Conservation (phyloP, 2,797 vertebrate genomes). For the Microcaecilia unicolor region DNA sequence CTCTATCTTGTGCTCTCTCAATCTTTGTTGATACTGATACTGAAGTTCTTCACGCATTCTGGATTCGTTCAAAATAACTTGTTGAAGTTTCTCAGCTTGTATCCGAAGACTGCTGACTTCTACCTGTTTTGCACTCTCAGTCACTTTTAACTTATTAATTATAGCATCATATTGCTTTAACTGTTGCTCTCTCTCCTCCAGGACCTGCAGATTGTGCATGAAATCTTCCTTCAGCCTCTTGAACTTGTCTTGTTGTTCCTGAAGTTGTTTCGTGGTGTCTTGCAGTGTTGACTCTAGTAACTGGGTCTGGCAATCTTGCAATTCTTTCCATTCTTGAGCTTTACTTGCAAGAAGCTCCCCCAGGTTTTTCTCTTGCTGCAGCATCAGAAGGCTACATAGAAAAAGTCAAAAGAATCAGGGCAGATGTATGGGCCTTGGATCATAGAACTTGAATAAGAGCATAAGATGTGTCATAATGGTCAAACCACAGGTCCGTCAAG, state of each 20-base stretch:
- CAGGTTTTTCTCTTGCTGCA: constrained; percentile 29
- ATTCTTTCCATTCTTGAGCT: constrained; percentile 62
- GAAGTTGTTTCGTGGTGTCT: constrained; percentile 35
- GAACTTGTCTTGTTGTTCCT: constrained; percentile 39
- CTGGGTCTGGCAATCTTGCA: constrained; percentile 39
- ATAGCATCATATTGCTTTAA: constrained; percentile 54
- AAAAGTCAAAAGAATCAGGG: no score
- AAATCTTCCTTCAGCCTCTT: constrained; percentile 62
- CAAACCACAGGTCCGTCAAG: no score
- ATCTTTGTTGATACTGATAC: constrained; percentile 20
- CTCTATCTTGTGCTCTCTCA: constrained; percentile 46
- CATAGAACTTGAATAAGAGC: no score
- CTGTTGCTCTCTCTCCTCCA: constrained; percentile 69
- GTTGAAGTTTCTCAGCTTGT: constrained; percentile 48
- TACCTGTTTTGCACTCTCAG: constrained; percentile 45
- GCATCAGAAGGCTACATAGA: constrained; percentile 5
- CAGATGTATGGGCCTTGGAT: no score
- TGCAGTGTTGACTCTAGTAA: constrained; percentile 48
- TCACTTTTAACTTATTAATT: constrained; percentile 29
- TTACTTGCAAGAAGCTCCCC: constrained; percentile 49
- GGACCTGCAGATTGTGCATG: constrained; percentile 59
- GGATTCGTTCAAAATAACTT: constrained; percentile 36
- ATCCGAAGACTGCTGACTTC: constrained; percentile 56
- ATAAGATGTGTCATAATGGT: no score
- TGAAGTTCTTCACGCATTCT: constrained; percentile 34